phyloP scores from a whole-genome alignment of 2,113 vertebrate genomes.

The Lycaon pictus region DNA sequence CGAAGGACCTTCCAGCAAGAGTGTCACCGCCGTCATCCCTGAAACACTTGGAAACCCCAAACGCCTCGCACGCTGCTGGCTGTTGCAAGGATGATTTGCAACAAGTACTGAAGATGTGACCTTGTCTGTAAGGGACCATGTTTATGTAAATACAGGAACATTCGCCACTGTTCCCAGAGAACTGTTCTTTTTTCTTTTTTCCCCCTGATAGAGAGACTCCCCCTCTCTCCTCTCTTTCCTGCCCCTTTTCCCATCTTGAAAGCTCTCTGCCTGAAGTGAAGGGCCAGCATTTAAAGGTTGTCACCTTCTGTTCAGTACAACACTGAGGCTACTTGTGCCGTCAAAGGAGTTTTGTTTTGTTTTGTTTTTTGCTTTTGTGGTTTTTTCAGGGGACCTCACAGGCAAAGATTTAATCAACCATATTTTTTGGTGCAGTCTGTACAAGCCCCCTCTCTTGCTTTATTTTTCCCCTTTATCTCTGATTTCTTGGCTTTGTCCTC shows the following conservation, averaged over 20 bases:
- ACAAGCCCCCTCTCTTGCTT: not conserved
- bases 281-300: not conserved
- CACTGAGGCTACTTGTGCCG: not conserved
- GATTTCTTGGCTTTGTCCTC: not conserved
- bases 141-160: not conserved
- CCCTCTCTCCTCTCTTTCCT: not conserved
- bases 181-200: not conserved
- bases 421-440: not conserved
- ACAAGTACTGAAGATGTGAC: not conserved
- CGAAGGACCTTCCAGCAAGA: fast-evolving
- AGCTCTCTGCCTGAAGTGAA: not conserved
- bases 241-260: not conserved
- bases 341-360: not conserved
- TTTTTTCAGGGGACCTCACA: not conserved
- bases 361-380: not conserved
- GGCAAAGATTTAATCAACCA: not conserved
- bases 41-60: not conserved
- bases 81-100: not conserved
- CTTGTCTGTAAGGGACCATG: not conserved
- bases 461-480: not conserved
- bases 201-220: not conserved
- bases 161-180: not conserved
- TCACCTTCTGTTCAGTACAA: not conserved
- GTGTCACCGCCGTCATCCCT: no score
- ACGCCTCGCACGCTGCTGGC: not conserved